Conservation (phyloP, 2,113 vertebrate genomes). For the Ammospiza nelsoni region DNA sequence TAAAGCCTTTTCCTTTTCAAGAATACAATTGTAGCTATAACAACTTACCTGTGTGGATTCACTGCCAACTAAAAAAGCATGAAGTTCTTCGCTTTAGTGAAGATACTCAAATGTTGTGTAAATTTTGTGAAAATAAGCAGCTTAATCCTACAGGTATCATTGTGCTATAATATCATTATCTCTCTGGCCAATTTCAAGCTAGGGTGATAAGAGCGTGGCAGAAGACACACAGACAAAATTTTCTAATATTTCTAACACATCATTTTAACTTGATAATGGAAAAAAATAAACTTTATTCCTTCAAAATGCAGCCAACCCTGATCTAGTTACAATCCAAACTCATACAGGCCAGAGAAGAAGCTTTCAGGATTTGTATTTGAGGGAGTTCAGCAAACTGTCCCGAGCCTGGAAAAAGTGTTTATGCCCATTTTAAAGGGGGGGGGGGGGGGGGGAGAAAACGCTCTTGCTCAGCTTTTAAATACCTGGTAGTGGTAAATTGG, state of each 20-base stretch:
- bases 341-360: not conserved
- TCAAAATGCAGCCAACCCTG: not conserved
- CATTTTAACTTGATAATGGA: not conserved
- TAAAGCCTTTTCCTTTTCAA: not conserved
- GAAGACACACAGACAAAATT: not conserved
- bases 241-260: not conserved
- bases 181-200: not conserved
- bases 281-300: not conserved
- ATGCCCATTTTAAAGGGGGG: not conserved
- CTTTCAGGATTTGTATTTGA: not conserved
- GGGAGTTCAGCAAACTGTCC: not conserved
- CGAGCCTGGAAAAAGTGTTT: not conserved
- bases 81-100: not conserved
- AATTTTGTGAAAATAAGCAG: not conserved
- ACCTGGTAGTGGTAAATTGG: not conserved
- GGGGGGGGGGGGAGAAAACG: not conserved
- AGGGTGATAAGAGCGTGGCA: not conserved
- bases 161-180: not conserved
- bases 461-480: not conserved
- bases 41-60: not conserved
- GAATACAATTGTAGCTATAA: not conserved
- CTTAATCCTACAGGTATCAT: not conserved
- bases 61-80: not conserved
- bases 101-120: not conserved
- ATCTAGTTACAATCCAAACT: not conserved